Conservation (phyloP, 2,888 invertebrate species). For the Conistra vaccinii region DNA sequence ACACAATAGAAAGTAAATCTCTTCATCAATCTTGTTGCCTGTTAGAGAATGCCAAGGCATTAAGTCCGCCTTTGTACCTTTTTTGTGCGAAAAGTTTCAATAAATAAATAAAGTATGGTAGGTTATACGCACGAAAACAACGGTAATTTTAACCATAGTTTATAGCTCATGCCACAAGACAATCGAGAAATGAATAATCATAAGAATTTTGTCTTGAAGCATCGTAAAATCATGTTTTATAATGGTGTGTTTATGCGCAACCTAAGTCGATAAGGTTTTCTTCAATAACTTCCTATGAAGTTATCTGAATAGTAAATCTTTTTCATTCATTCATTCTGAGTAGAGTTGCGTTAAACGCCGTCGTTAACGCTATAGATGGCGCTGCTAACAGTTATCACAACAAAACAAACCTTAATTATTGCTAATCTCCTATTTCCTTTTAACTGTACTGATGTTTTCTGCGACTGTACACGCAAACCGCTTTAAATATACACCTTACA, state of each 20-base stretch:
- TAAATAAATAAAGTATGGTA: no score
- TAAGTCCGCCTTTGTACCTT: no score
- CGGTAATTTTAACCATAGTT: not conserved
- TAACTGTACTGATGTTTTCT: conserved; percentile 59
- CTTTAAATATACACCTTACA: not conserved
- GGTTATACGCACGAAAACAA: no score
- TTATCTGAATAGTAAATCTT: not conserved
- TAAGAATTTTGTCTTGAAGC: not conserved
- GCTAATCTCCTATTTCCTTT: conserved; percentile 64
- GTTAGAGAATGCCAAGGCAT: no score
- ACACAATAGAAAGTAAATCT: no score
- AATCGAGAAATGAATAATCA: not conserved
- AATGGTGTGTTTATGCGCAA: not conserved
- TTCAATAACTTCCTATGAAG: not conserved
- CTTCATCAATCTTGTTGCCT: no score
- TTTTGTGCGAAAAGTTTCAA: no score
- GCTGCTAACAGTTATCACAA: conserved; percentile 53
- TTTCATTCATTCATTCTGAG: conserved; percentile 29
- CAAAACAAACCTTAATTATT: conserved; percentile 62
- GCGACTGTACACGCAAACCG: conserved; percentile 11
- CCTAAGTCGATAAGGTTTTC: not conserved
- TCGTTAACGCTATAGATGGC: conserved; percentile 55
- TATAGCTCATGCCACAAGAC: not conserved
- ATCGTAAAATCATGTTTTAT: not conserved
- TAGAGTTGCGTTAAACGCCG: conserved; percentile 20